Evolutionary conservation across 2,113 vertebrate genomes (phyloP).

Genomic region (Galemys pyrenaicus): DNA sequence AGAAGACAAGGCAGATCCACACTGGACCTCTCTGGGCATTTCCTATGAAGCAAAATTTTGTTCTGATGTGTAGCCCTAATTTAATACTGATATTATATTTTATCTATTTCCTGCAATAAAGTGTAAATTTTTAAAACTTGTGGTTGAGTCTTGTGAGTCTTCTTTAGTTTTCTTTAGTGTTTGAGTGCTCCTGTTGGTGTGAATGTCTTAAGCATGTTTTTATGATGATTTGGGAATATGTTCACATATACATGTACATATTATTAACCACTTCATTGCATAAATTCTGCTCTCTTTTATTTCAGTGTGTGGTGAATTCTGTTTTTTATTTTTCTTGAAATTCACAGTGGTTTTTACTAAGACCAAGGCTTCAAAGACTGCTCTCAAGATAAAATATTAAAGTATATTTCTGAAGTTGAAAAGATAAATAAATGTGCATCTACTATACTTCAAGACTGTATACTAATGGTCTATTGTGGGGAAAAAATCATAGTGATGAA

Average conservation of each 20-base stretch:
- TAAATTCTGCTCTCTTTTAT: neutral
- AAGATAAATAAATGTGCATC: neutral
- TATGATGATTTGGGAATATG: neutral
- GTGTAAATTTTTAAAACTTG: neutral
- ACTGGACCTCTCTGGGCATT: neutral
- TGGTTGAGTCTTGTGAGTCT: neutral
- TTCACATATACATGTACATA: neutral
- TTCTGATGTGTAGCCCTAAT: neutral
- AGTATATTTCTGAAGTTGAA: neutral
- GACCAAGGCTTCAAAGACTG: neutral
- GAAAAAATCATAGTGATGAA: neutral
- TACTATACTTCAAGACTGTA: neutral
- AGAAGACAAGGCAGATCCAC: neutral
- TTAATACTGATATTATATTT: neutral
- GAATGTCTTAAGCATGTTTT: neutral
- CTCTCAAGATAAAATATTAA: neutral
- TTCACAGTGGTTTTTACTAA: neutral
- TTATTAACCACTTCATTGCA: neutral
- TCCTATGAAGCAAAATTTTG: neutral
- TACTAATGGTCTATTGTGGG: neutral
- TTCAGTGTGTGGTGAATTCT: neutral
- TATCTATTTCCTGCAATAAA: neutral
- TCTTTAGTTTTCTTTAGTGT: neutral
- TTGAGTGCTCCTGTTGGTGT: neutral
- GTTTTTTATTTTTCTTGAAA: neutral